Evolutionary conservation across 2,113 vertebrate genomes (phyloP).

Genomic region (Hassar affinis): DNA sequence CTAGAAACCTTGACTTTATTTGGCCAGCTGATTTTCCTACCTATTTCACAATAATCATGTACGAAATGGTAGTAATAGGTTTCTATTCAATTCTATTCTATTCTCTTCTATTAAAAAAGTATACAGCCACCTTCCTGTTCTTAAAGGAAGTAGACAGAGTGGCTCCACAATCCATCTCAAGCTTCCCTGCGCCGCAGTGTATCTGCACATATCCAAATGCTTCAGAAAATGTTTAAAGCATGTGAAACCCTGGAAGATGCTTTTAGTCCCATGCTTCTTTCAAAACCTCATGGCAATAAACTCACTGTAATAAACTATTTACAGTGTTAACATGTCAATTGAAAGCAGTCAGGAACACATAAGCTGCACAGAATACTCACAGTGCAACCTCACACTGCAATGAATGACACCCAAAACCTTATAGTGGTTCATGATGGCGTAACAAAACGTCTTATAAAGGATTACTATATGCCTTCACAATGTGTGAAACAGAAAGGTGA

Average conservation of each 20-base stretch:
- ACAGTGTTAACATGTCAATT: conserved; percentile 10
- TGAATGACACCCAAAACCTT: neutral
- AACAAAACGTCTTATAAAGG: neutral
- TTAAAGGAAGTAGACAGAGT: conserved; percentile 76
- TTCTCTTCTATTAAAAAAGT: conserved; percentile 66
- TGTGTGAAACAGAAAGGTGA: neutral
- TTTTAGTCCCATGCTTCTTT: neutral
- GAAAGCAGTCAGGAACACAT: conserved; percentile 17
- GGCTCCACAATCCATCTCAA: conserved; percentile 67
- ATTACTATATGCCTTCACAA: neutral
- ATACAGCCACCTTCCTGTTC: conserved; percentile 69
- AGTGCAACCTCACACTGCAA: neutral
- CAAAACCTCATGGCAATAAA: neutral
- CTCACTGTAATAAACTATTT: conserved; percentile 3
- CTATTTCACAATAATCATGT: conserved; percentile 44
- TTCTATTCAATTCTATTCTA: conserved; percentile 71
- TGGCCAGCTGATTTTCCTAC: conserved; percentile 36
- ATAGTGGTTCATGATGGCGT: neutral
- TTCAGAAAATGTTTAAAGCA: conserved; percentile 26
- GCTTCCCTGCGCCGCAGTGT: conserved; percentile 60
- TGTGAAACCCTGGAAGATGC: conserved; percentile 31
- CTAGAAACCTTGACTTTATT: neutral
- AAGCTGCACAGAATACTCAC: neutral
- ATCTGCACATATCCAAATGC: conserved; percentile 1
- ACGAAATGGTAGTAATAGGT: conserved; percentile 55